Percentiles rank a stretch among this genome's conserved stretches.
These are phyloP conservation scores for Zingel zingel DNA, from an alignment of 2,113 vertebrate genomes.

Conservation along the genomic window DNA sequence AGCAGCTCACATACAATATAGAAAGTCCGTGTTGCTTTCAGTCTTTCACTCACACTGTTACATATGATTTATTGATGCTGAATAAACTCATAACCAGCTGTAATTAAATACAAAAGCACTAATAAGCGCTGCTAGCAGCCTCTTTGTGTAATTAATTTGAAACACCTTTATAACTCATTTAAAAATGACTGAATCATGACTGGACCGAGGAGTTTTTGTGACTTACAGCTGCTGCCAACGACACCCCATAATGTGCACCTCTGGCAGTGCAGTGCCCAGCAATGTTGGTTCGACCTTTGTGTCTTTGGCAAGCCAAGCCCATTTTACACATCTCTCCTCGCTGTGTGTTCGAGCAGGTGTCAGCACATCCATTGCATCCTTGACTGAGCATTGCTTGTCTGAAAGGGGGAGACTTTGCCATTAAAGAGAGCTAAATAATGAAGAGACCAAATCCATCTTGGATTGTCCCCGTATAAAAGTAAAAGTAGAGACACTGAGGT, in stretches of 20 bases:
- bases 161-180: slow-evolving; percentile 41
- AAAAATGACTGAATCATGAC: slow-evolving; percentile 26
- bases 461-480: slow-evolving; percentile 22
- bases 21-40: slow-evolving; percentile 16
- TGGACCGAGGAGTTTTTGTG: slow-evolving; percentile 16
- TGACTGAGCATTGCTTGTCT: slow-evolving; percentile 61
- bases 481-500: slow-evolving; percentile 28
- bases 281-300: slow-evolving; percentile 51
- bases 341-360: slow-evolving; percentile 62
- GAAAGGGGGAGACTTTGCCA: slow-evolving; percentile 31
- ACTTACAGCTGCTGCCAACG: slow-evolving; percentile 37
- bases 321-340: slow-evolving; percentile 47
- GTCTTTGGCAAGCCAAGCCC: slow-evolving; percentile 55
- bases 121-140: slow-evolving; percentile 22
- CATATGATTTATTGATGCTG: slow-evolving; percentile 40
- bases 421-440: slow-evolving; percentile 62
- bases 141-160: slow-evolving; percentile 33
- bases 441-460: slow-evolving; percentile 41
- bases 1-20: slow-evolving; percentile 5
- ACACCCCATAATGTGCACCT: slow-evolving; percentile 36
- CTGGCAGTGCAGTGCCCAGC: slow-evolving; percentile 38
- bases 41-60: slow-evolving; percentile 9
- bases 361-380: slow-evolving; percentile 68
- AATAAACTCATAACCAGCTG: slow-evolving; percentile 46
- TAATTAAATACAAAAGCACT: slow-evolving; percentile 41